Percentiles rank a stretch among this genome's conserved stretches.
Evolutionary conservation across 37 sponge, comb jelly and placozoan genomes (phyloP).

Genomic region (Diacarnus erythraeanus): DNA sequence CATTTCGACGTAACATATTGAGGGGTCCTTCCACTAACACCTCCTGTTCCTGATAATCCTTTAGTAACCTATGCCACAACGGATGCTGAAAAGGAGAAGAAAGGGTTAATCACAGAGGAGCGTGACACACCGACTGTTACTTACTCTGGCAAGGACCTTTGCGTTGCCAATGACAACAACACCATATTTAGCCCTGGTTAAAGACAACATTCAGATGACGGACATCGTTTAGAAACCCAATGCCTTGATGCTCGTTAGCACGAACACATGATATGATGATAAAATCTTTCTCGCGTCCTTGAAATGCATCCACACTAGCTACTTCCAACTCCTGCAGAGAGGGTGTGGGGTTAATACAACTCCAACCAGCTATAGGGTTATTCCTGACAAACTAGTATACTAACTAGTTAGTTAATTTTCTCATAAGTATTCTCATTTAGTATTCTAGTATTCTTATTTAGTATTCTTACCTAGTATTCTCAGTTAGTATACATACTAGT

Average conservation of each 20-base stretch:
- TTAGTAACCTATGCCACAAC: conserved; percentile 83
- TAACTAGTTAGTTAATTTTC: no score
- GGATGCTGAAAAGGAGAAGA: conserved; percentile 51
- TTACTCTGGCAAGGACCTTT: conserved; percentile 84
- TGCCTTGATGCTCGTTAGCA: conserved; percentile 95
- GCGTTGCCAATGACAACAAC: conserved; percentile 93
- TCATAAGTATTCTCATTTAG: not conserved
- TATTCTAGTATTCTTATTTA: not conserved
- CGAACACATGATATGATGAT: conserved; percentile 95
- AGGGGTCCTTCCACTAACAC: conserved; percentile 90
- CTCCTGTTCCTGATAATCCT: conserved; percentile 83
- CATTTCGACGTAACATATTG: conserved; percentile 74
- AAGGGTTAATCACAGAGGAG: no score
- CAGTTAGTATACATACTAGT: not conserved
- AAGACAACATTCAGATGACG: conserved; percentile 92
- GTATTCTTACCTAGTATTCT: no score
- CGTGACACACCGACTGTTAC: not conserved
- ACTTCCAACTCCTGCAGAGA: conserved; percentile 90
- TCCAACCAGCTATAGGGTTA: no score
- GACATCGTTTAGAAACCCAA: conserved; percentile 97
- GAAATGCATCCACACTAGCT: conserved; percentile 98
- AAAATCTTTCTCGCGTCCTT: conserved; percentile 96
- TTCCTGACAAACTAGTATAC: no score
- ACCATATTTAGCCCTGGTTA: conserved; percentile 95
- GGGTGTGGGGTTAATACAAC: no score